Base-by-base conservation (phyloP, 2,888 invertebrate species). In the Caenorhabditis wallacei region DNA sequence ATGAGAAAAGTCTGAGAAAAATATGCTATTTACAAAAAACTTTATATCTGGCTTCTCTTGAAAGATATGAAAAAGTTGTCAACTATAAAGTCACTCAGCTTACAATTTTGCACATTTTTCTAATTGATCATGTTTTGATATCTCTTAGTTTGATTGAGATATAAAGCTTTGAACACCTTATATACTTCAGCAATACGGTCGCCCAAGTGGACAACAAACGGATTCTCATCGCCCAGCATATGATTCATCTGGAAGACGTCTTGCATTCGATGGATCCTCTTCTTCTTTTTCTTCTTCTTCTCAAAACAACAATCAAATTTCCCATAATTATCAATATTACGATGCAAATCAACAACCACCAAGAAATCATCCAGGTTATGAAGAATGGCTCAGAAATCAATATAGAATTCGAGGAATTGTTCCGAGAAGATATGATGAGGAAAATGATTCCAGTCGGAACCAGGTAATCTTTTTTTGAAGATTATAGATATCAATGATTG, bases 121-220 rank as follows among this genome's bases (percentile, higher is more conserved):
- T n/a, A n/a, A n/a, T n/a, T n/a, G n/a, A n/a, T 37, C 2, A 18
- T 26, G 2, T 11, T 18, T 16, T 7, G n/a, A n/a, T n/a, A n/a
- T n/a, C n/a, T n/a, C n/a, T n/a, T n/a, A n/a, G n/a, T n/a, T n/a
- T n/a, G n/a, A n/a, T n/a, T n/a, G n/a, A n/a, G n/a, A n/a, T n/a
- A n/a, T n/a, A n/a, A n/a, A n/a, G n/a, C n/a, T n/a, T n/a, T n/a
- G n/a, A n/a, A n/a, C n/a, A n/a, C n/a, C n/a, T n/a, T n/a, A n/a
- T n/a, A n/a, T n/a, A 13, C 53, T 80, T 18, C 51, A 80, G 80
- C 57, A 66, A 59, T 66, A 80, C 54, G 80, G 80, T 11, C 72
- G 72, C 11, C 59, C 63, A 18, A 53, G 40, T 24, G 46, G 35
- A 3, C 40, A 51, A 7, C 26, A 35, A 20, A 1, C 18, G 16